A percentile compares a stretch with the other conserved stretches of the same genome.
Conservation (phyloP, 2,888 invertebrate genomes). For the Fragum fragum region DNA sequence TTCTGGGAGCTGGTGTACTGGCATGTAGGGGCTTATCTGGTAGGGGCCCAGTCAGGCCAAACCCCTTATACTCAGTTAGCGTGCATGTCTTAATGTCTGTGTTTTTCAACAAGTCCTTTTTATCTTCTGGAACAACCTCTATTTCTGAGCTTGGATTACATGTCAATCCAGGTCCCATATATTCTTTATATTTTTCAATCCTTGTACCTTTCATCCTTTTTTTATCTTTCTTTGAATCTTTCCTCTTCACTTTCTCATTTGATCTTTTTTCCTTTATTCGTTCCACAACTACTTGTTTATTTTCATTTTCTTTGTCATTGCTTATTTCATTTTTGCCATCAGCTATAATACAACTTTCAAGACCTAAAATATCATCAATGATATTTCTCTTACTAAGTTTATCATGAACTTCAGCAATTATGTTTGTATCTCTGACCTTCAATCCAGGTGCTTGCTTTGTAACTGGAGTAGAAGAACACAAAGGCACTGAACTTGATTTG, state of each 20-base stretch:
- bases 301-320: not conserved
- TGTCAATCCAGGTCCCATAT: constrained; percentile 63
- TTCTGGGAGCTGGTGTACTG: constrained; percentile 48
- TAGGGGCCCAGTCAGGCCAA: constrained; percentile 61
- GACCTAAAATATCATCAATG: constrained; percentile 7
- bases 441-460: constrained; percentile 37
- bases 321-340: not conserved
- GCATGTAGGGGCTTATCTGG: constrained; percentile 43
- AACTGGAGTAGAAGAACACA: constrained; percentile 42
- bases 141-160: constrained; percentile 30
- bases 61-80: constrained; percentile 60
- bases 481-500: constrained; percentile 21
- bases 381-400: constrained; percentile 11
- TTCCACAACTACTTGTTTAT: not conserved
- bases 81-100: constrained; percentile 57
- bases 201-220: constrained; percentile 43
- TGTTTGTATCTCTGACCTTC: constrained; percentile 50
- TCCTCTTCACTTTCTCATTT: constrained; percentile 9
- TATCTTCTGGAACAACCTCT: constrained; percentile 1
- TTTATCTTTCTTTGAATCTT: constrained; percentile 12
- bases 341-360: constrained; percentile 6
- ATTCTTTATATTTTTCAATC: constrained; percentile 60
- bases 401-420: constrained; percentile 21
- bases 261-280: not conserved
- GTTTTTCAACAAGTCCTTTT: constrained; percentile 40